Conservation (phyloP, 1,140 invertebrate genomes). For the Pseudomyrmex cubaensis region DNA sequence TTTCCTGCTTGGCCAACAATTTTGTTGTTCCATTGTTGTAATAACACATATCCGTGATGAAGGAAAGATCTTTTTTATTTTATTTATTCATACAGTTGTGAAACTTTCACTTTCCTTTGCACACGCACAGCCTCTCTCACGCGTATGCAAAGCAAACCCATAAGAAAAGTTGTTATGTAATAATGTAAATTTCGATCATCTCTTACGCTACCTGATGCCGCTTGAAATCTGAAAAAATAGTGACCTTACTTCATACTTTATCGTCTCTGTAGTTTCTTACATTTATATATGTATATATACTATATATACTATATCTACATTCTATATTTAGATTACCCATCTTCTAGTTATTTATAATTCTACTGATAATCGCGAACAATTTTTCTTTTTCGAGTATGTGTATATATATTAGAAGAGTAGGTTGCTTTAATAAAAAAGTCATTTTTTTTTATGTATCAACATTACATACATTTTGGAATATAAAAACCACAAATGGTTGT, state of each 20-base stretch:
- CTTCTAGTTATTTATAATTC: conserved; percentile 18
- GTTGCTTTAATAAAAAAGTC: conserved; percentile 47
- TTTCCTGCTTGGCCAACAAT: conserved; percentile 19
- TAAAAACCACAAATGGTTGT: conserved; percentile 55
- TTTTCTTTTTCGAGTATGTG: not conserved
- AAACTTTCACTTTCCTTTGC: conserved; percentile 54
- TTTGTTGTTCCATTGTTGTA: conserved; percentile 55
- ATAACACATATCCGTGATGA: conserved; percentile 32
- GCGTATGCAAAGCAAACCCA: conserved; percentile 5
- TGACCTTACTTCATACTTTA: not conserved
- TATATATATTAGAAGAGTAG: conserved; percentile 1
- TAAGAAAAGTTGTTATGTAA: conserved; percentile 38
- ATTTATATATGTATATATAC: not conserved
- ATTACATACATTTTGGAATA: conserved; percentile 62
- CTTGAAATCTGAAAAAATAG: conserved; percentile 17
- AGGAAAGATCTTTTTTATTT: not conserved
- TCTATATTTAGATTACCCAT: not conserved
- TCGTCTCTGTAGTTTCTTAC: not conserved
- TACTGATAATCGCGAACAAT: conserved; percentile 7
- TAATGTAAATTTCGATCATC: conserved; percentile 22
- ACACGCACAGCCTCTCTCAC: conserved; percentile 1
- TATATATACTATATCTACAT: too few relatives aligned
- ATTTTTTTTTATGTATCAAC: conserved; percentile 51
- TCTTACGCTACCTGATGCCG: conserved; percentile 1
- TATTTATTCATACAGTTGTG: conserved; percentile 24